Percentiles rank a stretch among this genome's conserved stretches.
Evolutionary conservation across 1,140 invertebrate genomes (phyloP).

Genomic region (Homarus americanus): DNA sequence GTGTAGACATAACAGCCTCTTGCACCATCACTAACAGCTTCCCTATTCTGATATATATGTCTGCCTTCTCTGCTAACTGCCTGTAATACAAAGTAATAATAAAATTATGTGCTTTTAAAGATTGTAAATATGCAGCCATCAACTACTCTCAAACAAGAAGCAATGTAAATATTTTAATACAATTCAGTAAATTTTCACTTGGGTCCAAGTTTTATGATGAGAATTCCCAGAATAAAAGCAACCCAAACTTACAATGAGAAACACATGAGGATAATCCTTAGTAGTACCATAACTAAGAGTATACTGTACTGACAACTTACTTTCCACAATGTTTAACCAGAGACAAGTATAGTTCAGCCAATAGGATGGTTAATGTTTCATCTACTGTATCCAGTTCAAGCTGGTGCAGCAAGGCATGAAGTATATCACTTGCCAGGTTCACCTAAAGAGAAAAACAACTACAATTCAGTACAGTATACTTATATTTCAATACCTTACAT

Average conservation of each 20-base stretch:
- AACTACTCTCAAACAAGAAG: no score
- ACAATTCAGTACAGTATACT: background rate
- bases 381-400: conserved; percentile 19
- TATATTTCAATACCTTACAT: no score
- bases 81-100: conserved; percentile 4
- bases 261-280: no score
- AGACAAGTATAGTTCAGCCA: conserved; percentile 44
- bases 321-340: conserved; percentile 57
- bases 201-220: no score
- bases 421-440: conserved; percentile 45
- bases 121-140: no score
- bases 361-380: conserved; percentile 16
- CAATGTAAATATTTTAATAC: no score
- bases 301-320: conserved; percentile 17
- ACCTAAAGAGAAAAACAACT: background rate
- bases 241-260: no score
- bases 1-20: conserved; percentile 52
- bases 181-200: no score
- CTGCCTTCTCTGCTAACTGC: conserved; percentile 33
- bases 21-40: conserved; percentile 44
- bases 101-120: no score
- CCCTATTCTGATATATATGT: conserved; percentile 32
- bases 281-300: no score
- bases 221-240: no score
- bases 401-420: conserved; percentile 30